Conservation (phyloP, 2,888 invertebrate species). For the Stictocephala bisonia region DNA sequence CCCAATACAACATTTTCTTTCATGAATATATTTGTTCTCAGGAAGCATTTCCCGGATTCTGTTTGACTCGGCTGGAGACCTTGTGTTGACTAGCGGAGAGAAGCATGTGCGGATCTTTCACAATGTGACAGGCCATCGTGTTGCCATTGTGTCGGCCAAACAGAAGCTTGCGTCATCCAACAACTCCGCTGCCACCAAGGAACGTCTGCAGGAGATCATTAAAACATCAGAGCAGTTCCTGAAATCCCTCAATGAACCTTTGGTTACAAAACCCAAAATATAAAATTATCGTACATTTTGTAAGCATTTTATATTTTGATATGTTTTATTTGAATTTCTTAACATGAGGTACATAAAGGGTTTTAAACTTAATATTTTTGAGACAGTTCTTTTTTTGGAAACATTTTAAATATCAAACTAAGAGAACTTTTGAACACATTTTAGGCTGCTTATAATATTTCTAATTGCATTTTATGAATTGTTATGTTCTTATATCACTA, state of each 20-base stretch:
- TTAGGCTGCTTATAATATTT: too few relatives aligned
- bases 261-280: neutral
- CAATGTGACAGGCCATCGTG: constrained; percentile 78
- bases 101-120: constrained; percentile 81
- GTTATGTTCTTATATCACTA: too few relatives aligned
- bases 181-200: constrained; percentile 79
- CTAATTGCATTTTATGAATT: too few relatives aligned
- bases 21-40: constrained; percentile 64
- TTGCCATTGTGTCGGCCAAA: constrained; percentile 66
- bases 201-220: constrained; percentile 78
- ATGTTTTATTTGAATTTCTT: too few relatives aligned
- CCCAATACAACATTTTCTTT: too few relatives aligned
- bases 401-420: too few relatives aligned
- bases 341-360: too few relatives aligned
- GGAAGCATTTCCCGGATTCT: constrained; percentile 75
- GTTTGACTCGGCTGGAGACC: constrained; percentile 82
- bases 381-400: too few relatives aligned
- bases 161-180: constrained; percentile 66
- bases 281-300: too few relatives aligned
- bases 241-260: constrained; percentile 39
- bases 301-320: too few relatives aligned
- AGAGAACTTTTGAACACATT: too few relatives aligned
- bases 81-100: constrained; percentile 79
- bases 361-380: too few relatives aligned
- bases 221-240: constrained; percentile 69